A percentile compares a stretch with the other conserved stretches of the same genome.
Conservation (phyloP, 1,140 invertebrate genomes). For the Gonatopus flavifemur region DNA sequence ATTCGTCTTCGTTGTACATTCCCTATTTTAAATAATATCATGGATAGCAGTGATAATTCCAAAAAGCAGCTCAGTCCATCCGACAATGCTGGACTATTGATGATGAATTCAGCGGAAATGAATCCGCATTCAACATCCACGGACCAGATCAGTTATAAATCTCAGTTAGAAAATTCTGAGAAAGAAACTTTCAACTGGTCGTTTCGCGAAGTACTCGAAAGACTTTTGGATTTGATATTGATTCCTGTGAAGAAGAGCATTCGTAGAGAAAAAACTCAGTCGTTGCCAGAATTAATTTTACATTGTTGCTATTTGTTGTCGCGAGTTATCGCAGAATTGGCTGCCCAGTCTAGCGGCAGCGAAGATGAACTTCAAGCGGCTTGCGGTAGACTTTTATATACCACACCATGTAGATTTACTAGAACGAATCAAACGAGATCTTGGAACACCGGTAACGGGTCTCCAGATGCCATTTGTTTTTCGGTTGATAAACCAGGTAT, state of each 20-base stretch:
- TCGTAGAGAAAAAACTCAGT: constrained; percentile 61
- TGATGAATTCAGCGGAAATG: constrained; percentile 70
- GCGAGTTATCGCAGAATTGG: constrained; percentile 85
- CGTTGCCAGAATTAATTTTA: constrained; percentile 69
- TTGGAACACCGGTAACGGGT: constrained; percentile 97
- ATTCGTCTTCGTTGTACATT: constrained; percentile 78
- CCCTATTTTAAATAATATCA: constrained; percentile 65
- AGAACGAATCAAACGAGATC: constrained; percentile 84
- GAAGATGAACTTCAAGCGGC: constrained; percentile 68
- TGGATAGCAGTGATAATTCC: constrained; percentile 58
- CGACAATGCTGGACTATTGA: constrained; percentile 69
- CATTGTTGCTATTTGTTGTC: constrained; percentile 86
- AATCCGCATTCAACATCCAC: constrained; percentile 80
- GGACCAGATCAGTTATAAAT: constrained; percentile 77
- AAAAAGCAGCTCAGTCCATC: constrained; percentile 66
- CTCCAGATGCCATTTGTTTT: constrained; percentile 95
- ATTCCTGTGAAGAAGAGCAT: constrained; percentile 74
- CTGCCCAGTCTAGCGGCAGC: constrained; percentile 72
- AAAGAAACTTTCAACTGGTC: constrained; percentile 65
- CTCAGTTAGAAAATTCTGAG: constrained; percentile 48
- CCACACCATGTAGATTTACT: constrained; percentile 88
- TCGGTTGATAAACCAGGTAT: constrained; percentile 88
- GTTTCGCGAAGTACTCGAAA: constrained; percentile 82
- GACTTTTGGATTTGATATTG: constrained; percentile 78
- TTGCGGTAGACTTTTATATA: constrained; percentile 72